Evolutionary conservation across 2,797 vertebrate species (phyloP), one percentile per base, ranked within the genome.

Genomic region (Eupleurogrammus muticus): DNA sequence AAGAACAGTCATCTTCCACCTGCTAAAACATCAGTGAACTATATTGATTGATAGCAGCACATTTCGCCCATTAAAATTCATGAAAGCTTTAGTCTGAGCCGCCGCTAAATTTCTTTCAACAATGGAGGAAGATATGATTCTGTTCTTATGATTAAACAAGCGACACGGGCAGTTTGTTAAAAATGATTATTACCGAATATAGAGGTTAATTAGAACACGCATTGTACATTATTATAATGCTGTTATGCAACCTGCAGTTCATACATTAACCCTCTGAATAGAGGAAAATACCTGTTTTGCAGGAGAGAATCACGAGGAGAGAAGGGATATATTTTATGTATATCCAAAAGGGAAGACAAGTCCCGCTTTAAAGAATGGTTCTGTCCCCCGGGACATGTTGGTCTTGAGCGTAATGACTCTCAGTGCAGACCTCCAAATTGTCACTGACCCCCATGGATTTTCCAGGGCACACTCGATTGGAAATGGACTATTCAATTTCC

Each of bases 401-500:
- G 89, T 91, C 87, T 86, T 83, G 81, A 79, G 85, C 58, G 38
- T 89, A 90, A 92, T 90, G 90, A 91, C 84, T 90, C 84, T 89
- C 75, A 11, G 72, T 79, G 74, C 73, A 86, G 82, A 79, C 82
- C 86, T 88, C 83, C 84, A 91, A 90, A 93, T 92, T 90, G 88
- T 85, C 83, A 84, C 81, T 90, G 91, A 92, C 90, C 91, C 77
- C 80, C 84, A 87, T 89, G 87, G 90, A 92, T 91, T 90, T 90
- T 87, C 76, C 85, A 82, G 90, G 86, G 84, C 83, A 88, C 84
- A 85, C 78, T 88, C 87, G 60, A 90, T 92, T 92, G 86, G 89
- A 93, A 92, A 91, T 87, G 86, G 90, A 90, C 90, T 85, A 91
- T 92, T 93, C 87, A 86, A 91, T 92, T 92, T 92, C 84, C 88